phyloP scores from a whole-genome alignment of 2,113 vertebrate genomes.

The Mesembrinibis cayennensis region DNA sequence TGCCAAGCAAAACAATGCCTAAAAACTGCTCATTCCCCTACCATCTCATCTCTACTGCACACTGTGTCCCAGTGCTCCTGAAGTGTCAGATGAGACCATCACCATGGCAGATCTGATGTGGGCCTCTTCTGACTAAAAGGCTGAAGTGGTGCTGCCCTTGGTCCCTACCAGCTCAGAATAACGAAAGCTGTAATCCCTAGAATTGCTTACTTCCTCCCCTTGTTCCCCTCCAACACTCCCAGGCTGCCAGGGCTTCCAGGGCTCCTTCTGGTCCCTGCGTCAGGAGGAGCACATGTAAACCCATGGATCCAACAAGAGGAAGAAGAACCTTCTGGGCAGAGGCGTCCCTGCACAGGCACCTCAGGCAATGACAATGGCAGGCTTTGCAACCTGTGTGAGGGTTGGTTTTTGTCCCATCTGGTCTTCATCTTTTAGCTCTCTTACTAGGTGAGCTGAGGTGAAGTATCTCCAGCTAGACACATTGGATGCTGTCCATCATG shows the following conservation, averaged over 20 bases:
- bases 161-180: background rate
- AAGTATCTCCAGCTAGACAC: background rate
- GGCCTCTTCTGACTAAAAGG: background rate
- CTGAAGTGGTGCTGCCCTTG: background rate
- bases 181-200: background rate
- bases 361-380: background rate
- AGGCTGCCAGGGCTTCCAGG: background rate
- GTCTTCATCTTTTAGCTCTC: background rate
- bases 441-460: background rate
- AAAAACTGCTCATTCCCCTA: background rate
- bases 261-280: background rate
- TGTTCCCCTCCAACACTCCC: rapidly evolving
- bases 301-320: background rate
- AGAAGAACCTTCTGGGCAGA: background rate
- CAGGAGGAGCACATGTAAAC: background rate
- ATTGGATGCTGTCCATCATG: background rate
- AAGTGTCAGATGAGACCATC: background rate
- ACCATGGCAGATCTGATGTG: background rate
- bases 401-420: rapidly evolving
- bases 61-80: background rate
- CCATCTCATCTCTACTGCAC: background rate
- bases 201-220: background rate
- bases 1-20: background rate
- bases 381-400: background rate
- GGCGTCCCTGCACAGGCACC: background rate